Conservation (phyloP, 2,797 vertebrate species). For the Sciaenops ocellatus region DNA sequence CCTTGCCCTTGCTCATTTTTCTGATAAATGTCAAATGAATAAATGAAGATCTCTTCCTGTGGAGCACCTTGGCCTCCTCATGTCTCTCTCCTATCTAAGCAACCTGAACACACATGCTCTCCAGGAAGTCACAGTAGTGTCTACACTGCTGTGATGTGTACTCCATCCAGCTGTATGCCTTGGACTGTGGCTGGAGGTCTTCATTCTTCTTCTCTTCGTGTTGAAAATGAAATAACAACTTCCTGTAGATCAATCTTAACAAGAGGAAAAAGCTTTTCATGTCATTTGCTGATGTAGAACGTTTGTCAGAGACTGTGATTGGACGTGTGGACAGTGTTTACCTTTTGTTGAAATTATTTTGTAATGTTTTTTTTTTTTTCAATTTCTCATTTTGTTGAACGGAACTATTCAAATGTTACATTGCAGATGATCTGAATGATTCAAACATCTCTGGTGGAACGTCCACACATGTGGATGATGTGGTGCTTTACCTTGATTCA, state of each 20-base stretch:
- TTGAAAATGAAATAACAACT: too few species aligned
- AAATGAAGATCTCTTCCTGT: slow-evolving; percentile 7
- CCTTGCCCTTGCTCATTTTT: not conserved
- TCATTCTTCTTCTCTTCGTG: too few species aligned
- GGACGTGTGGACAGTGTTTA: slow-evolving; percentile 1
- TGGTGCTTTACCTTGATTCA: slow-evolving; percentile 60
- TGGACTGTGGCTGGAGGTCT: too few species aligned
- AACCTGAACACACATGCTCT: too few species aligned
- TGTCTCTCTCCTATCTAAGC: not conserved
- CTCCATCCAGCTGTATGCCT: too few species aligned
- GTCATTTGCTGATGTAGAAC: too few species aligned
- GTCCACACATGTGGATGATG: slow-evolving; percentile 25
- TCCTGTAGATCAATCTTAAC: too few species aligned
- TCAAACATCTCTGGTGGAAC: not conserved
- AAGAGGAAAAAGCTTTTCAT: too few species aligned
- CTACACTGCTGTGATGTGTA: too few species aligned
- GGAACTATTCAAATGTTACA: not conserved
- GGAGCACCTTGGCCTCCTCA: slow-evolving; percentile 10
- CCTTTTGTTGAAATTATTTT: not conserved
- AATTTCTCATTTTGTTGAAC: not conserved
- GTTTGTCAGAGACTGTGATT: not conserved
- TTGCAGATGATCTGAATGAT: not conserved
- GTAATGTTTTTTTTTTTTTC: not conserved
- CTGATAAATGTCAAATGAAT: not conserved
- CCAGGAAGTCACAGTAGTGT: too few species aligned